phyloP scores from a whole-genome alignment of 2,797 vertebrate species.

The Hapalemur alaotrensis region DNA sequence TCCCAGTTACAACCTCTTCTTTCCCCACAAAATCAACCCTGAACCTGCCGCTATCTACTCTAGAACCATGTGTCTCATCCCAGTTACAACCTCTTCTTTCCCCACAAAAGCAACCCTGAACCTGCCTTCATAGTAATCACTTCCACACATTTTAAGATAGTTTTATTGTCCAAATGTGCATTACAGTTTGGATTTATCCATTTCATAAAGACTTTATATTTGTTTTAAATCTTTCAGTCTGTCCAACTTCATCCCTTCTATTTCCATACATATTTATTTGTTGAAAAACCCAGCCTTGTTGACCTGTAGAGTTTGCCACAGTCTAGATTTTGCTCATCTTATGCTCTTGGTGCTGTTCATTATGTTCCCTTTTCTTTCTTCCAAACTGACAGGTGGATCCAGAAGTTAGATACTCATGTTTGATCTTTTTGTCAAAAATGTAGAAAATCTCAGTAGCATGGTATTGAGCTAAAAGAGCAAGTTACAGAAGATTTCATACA shows the following conservation, averaged over 20 bases:
- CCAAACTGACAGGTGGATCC: neutral
- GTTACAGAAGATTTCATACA: neutral
- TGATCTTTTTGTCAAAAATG: neutral
- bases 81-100: neutral
- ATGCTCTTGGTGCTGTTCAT: neutral
- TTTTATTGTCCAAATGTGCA: neutral
- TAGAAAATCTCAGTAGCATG: conserved; percentile 24
- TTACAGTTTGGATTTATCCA: neutral
- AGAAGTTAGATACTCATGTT: neutral
- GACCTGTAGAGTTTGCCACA: neutral
- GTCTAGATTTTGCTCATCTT: neutral
- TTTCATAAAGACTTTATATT: neutral
- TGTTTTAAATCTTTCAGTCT: neutral
- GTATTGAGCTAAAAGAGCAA: neutral
- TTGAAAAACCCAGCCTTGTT: neutral
- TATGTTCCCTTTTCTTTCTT: neutral
- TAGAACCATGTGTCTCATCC: neutral
- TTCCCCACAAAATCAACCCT: neutral
- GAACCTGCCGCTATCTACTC: neutral
- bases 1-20: neutral
- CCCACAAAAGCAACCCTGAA: neutral
- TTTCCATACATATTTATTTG: neutral
- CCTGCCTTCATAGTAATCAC: neutral
- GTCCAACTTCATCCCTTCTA: neutral
- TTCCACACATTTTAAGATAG: neutral